Conservation (phyloP, 2,888 invertebrate species). For the Coelinius sp. region DNA sequence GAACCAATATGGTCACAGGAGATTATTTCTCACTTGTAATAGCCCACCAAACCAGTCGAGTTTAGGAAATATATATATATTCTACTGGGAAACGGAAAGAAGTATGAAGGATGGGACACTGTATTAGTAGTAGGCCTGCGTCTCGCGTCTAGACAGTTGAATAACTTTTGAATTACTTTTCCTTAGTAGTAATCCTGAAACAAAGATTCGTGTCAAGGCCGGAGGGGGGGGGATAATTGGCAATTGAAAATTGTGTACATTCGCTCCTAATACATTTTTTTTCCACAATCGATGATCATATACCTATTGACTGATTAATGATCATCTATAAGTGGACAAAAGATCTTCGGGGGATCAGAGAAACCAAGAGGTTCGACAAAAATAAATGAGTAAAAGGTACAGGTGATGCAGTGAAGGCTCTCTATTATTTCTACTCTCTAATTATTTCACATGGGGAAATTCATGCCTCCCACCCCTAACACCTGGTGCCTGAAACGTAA, state of each 20-base stretch:
- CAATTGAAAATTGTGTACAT: constrained; percentile 1
- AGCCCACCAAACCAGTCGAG: constrained; percentile 19
- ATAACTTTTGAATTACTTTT: neutral
- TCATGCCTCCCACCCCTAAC: too few relatives aligned
- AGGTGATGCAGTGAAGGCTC: too few relatives aligned
- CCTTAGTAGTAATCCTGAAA: neutral
- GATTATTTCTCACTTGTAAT: constrained; percentile 5
- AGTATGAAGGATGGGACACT: neutral
- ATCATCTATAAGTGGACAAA: neutral
- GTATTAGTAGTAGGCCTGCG: constrained; percentile 11
- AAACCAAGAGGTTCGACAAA: neutral
- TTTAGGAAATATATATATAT: neutral
- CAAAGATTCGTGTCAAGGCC: neutral
- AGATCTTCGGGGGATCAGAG: neutral
- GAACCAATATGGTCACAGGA: neutral
- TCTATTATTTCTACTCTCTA: too few relatives aligned
- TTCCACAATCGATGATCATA: neutral
- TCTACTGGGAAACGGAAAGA: neutral
- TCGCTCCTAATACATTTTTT: neutral
- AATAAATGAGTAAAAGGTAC: neutral
- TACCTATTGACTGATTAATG: neutral
- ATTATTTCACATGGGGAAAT: too few relatives aligned
- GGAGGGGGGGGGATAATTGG: constrained; percentile 1
- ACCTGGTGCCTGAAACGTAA: too few relatives aligned
- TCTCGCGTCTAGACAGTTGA: neutral